Evolutionary conservation across 1,140 invertebrate species (phyloP), one percentile per base, ranked within the genome.

Genomic region (Drosophila grimshawi): DNA sequence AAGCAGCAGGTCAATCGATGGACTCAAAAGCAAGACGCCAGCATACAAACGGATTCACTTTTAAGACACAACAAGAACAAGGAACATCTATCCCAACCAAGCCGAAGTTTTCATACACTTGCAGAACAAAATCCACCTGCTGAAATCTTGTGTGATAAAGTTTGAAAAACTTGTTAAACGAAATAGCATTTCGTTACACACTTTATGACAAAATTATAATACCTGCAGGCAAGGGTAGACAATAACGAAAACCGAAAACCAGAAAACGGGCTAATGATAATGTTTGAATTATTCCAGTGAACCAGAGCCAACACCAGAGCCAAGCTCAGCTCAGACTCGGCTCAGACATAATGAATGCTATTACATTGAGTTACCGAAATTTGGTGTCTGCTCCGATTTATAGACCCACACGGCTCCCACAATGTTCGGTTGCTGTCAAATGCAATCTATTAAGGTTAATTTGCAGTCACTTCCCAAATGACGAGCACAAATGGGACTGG

Each of bases 381-480:
- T 55, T 29, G 45, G 39, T 46, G 39, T 39, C 37, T 86, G 64
- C 71, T 86, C 72, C 60, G 76, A 66, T 80, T 86, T 74, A 81
- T 55, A 77, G 80, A 53, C 57, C 77, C 45, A 43, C 2, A 4
- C 35, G 39, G 60, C 83, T 80, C 83, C 80, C 83, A 86, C 83
- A 73, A 88, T 61, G n/a, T n/a, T 33, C 56, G 19, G 46, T 57
- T 77, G 65, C 72, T 77, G 83, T 83, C 83, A 86, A 86, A 88
- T 77, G 83, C 83, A 86, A 88, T 86, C 80, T 83, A 86, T 86
- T 88, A 86, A 83, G 83, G 83, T 86, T 86, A 86, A 86, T 86
- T 88, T 82, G 81, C 72, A 75, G 80, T 85, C 83, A 86, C 83
- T 86, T 86, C 83, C 83, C 83, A 83, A 86, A 86, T 86, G 88